Conservation (phyloP, 2,888 invertebrate species). For the Drosophila paramelanica region DNA sequence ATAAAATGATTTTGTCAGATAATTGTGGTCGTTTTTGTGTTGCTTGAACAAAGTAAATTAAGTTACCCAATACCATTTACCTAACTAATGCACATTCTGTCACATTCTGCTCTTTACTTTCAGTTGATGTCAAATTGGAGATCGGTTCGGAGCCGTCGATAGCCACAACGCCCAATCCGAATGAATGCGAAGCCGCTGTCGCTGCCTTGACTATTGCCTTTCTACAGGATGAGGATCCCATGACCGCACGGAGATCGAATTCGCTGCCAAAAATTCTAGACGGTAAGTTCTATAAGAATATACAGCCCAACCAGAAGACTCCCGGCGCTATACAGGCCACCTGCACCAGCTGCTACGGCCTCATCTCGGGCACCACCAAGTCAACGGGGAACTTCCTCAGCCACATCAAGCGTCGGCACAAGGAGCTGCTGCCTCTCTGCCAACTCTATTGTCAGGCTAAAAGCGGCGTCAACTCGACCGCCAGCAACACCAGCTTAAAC, state of each 20-base stretch:
- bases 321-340: constrained; percentile 82
- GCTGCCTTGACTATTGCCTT: constrained; percentile 37
- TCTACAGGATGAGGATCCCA: constrained; percentile 64
- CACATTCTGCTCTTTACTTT: constrained; percentile 16
- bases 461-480: constrained; percentile 19
- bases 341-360: constrained; percentile 79
- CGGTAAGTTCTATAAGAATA: constrained; percentile 82
- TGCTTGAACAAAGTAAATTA: background rate
- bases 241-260: constrained; percentile 64
- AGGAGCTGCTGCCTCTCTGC: constrained; percentile 73
- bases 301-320: constrained; percentile 81
- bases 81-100: constrained; percentile 10
- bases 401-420: constrained; percentile 82
- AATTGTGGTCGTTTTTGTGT: constrained; percentile 10
- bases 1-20: constrained; percentile 37
- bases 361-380: constrained; percentile 82
- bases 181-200: constrained; percentile 30
- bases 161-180: constrained; percentile 29
- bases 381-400: constrained; percentile 83
- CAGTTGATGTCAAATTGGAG: constrained; percentile 66
- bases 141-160: constrained; percentile 17
- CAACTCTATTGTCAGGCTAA: constrained; percentile 80
- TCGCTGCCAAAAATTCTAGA: constrained; percentile 81
- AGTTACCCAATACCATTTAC: background rate
- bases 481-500: constrained; percentile 2